A percentile compares a stretch with the other conserved stretches of the same genome.
These are phyloP conservation scores for Papilio elwesi DNA, from an alignment of 2,888 invertebrate genomes.

Conservation along the genomic window DNA sequence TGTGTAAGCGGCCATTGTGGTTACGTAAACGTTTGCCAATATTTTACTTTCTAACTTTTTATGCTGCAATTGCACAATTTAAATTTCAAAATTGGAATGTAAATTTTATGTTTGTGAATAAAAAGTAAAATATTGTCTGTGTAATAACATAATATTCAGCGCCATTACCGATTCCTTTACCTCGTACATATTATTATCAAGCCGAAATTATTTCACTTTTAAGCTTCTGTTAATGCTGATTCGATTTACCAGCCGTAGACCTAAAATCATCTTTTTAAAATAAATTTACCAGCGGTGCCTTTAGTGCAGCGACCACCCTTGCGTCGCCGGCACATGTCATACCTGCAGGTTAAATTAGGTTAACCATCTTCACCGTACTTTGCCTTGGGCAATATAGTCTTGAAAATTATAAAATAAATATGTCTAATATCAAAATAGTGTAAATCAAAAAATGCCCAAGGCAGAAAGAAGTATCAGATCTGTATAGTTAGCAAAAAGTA, in stretches of 20 bases:
- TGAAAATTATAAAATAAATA: slow-evolving; percentile 6
- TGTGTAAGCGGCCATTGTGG: slow-evolving; percentile 40
- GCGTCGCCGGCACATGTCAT: slow-evolving; percentile 98
- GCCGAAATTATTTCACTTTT: slow-evolving; percentile 73
- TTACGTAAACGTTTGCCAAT: slow-evolving; percentile 42
- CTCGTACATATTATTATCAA: slow-evolving; percentile 76
- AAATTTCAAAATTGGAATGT: neutral
- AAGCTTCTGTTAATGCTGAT: slow-evolving; percentile 81
- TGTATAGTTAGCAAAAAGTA: too few relatives aligned
- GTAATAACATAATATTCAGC: slow-evolving; percentile 66
- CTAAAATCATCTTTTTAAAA: slow-evolving; percentile 64
- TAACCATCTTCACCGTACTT: slow-evolving; percentile 64
- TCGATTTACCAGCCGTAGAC: slow-evolving; percentile 67
- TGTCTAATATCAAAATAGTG: neutral
- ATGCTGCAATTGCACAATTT: slow-evolving; percentile 29
- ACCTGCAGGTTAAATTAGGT: slow-evolving; percentile 88
- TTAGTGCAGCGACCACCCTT: slow-evolving; percentile 98
- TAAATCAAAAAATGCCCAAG: too few relatives aligned
- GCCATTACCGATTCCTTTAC: slow-evolving; percentile 83
- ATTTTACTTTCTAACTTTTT: slow-evolving; percentile 41
- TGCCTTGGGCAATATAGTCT: slow-evolving; percentile 4
- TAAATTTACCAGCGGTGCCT: slow-evolving; percentile 97
- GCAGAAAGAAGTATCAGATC: too few relatives aligned
- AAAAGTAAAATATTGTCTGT: slow-evolving; percentile 48
- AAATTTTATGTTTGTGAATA: neutral